These are phyloP conservation scores for Myotis planiceps DNA, from an alignment of 2,797 vertebrate genomes.

Conservation along the genomic window DNA sequence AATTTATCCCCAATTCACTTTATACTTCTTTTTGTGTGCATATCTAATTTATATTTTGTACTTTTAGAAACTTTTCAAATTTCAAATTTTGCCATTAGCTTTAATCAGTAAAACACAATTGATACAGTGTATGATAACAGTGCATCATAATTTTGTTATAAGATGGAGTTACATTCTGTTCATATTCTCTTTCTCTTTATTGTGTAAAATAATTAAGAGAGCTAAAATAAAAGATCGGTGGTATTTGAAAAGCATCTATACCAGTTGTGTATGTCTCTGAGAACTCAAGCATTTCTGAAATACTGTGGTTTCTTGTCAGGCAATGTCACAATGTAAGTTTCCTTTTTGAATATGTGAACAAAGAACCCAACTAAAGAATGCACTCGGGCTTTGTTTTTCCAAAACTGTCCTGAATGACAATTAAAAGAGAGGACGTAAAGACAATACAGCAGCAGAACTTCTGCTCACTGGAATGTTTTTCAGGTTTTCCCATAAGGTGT, in stretches of 20 bases:
- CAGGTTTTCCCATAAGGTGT: background rate
- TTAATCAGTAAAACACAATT: background rate
- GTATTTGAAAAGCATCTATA: background rate
- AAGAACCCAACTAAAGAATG: conserved; percentile 30
- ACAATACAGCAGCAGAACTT: background rate
- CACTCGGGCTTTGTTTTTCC: conserved; percentile 7
- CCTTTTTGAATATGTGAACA: background rate
- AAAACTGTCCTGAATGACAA: conserved; percentile 28
- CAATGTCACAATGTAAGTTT: background rate
- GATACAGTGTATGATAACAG: background rate
- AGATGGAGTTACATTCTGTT: background rate
- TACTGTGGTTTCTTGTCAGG: conserved; percentile 23
- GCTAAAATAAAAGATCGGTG: background rate
- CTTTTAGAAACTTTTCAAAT: background rate
- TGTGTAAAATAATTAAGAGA: background rate
- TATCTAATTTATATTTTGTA: conserved; percentile 6
- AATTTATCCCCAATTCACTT: background rate
- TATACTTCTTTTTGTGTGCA: background rate
- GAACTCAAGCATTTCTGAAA: background rate
- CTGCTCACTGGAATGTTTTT: background rate
- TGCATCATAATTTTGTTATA: background rate
- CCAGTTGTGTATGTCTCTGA: background rate
- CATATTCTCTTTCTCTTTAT: background rate
- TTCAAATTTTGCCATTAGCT: background rate
- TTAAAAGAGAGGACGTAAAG: background rate